These are phyloP conservation scores for Cloeon dipterum DNA, from an alignment of 2,888 invertebrate species.

Conservation along the genomic window DNA sequence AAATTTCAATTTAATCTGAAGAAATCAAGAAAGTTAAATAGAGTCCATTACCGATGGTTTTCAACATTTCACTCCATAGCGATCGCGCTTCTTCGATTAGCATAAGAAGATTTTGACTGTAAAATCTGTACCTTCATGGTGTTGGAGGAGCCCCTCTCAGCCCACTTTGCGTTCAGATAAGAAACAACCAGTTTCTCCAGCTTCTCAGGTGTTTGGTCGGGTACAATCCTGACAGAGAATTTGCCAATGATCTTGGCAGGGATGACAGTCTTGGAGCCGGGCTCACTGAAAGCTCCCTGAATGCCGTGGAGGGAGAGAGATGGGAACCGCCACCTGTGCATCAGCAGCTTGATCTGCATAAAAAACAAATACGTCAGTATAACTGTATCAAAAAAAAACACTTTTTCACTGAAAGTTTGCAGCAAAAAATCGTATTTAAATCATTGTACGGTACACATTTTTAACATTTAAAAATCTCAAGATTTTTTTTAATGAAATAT, in stretches of 20 bases:
- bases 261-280: slow-evolving; percentile 89
- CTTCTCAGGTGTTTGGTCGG: slow-evolving; percentile 66
- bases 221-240: slow-evolving; percentile 93
- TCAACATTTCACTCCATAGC: too few species aligned
- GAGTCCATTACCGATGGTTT: too few species aligned
- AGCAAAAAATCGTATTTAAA: too few species aligned
- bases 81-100: too few species aligned
- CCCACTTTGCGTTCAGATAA: slow-evolving; percentile 56
- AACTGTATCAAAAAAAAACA: too few species aligned
- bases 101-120: not conserved
- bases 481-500: too few species aligned
- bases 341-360: slow-evolving; percentile 43
- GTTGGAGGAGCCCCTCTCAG: slow-evolving; percentile 62
- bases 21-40: too few species aligned
- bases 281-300: slow-evolving; percentile 80
- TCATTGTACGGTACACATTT: too few species aligned
- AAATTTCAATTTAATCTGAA: too few species aligned
- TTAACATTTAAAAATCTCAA: too few species aligned
- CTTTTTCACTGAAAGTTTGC: too few species aligned
- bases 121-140: slow-evolving; percentile 43
- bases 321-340: slow-evolving; percentile 91
- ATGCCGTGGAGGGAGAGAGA: slow-evolving; percentile 87
- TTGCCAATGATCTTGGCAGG: slow-evolving; percentile 86
- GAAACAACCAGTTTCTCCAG: slow-evolving; percentile 58
- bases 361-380: too few species aligned